Percentiles rank a stretch among this genome's conserved stretches.
These are phyloP conservation scores for Brachystomella parvula DNA, from an alignment of 1,140 invertebrate genomes.

Conservation along the genomic window DNA sequence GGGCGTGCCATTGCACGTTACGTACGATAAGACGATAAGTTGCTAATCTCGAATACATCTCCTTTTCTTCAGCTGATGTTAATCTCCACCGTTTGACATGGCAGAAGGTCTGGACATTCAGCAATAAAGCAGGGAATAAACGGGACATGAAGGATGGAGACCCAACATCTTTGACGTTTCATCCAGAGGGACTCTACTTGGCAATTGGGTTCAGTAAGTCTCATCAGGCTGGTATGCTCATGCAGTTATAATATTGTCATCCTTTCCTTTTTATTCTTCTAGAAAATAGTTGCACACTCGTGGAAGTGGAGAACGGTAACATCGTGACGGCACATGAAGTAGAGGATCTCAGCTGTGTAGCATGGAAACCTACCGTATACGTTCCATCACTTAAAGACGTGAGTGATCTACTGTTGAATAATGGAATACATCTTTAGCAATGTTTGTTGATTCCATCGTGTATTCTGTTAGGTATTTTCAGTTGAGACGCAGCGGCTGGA, in stretches of 20 bases:
- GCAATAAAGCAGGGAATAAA: conserved; percentile 47
- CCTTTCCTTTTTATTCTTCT: background rate
- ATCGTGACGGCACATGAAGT: background rate
- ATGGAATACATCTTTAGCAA: no score
- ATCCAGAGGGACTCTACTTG: conserved; percentile 86
- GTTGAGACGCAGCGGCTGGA: background rate
- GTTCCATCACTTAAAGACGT: background rate
- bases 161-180: conserved; percentile 65
- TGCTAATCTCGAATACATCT: no score
- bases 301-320: background rate
- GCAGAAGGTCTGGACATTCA: conserved; percentile 81
- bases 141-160: conserved; percentile 57
- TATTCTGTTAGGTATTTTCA: background rate
- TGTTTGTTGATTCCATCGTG: background rate
- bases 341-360: background rate
- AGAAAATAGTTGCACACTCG: background rate
- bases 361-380: background rate
- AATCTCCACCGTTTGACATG: conserved; percentile 79
- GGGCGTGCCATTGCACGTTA: no score
- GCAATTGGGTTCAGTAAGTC: conserved; percentile 48
- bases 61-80: conserved; percentile 60
- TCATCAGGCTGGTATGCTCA: background rate
- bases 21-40: no score
- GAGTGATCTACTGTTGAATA: background rate
- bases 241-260: background rate